Evolutionary conservation across 2,113 vertebrate species (phyloP).

Genomic region (Pampusana beccarii): DNA sequence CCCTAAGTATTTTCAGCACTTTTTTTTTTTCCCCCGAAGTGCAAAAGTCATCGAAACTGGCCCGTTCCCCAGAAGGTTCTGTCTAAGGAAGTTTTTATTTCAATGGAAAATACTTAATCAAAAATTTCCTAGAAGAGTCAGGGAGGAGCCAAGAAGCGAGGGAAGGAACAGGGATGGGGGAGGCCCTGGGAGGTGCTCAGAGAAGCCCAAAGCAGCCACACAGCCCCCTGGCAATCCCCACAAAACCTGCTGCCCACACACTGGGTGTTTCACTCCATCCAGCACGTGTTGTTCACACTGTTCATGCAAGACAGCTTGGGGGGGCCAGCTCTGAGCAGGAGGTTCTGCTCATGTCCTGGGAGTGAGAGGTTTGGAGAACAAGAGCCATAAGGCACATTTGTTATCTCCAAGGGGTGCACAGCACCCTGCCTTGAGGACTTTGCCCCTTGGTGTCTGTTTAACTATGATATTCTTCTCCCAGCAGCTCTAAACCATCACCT

Average conservation of each 20-base stretch:
- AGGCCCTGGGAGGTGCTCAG: background rate
- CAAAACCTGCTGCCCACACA: background rate
- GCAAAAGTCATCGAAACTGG: background rate
- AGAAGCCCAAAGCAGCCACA: fast-evolving
- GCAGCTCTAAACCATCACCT: background rate
- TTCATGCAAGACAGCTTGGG: background rate
- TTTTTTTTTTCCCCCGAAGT: background rate
- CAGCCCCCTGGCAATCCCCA: background rate
- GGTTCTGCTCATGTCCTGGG: background rate
- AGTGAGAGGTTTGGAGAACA: background rate
- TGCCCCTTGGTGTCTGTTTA: background rate
- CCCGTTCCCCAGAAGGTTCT: background rate
- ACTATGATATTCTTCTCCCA: background rate
- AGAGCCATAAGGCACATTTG: background rate
- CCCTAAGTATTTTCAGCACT: background rate
- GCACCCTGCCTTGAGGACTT: background rate
- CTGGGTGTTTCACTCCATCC: background rate
- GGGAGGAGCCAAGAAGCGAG: background rate
- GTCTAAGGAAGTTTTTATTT: background rate
- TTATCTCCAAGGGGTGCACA: background rate
- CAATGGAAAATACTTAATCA: background rate
- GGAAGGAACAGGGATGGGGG: background rate
- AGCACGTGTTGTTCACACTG: background rate
- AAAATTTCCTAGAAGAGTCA: background rate
- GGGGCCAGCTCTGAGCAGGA: background rate